These are phyloP conservation scores for Colletes collaris DNA, from an alignment of 2,888 invertebrate genomes.

Conservation along the genomic window DNA sequence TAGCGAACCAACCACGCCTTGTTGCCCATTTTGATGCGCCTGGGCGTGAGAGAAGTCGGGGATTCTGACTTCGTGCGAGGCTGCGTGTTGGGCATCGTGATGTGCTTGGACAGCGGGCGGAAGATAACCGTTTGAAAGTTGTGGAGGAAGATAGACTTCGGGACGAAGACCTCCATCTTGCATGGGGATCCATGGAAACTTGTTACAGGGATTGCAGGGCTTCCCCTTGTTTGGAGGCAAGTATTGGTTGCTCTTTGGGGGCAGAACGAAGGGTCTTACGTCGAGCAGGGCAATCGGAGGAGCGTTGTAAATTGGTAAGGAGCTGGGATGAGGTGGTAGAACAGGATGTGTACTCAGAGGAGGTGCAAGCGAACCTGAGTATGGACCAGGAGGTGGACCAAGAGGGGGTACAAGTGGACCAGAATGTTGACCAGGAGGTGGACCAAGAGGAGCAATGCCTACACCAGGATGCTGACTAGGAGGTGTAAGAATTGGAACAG, in stretches of 20 bases:
- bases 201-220: slow-evolving; percentile 91
- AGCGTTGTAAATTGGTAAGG: slow-evolving; percentile 18
- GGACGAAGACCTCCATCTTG: background rate
- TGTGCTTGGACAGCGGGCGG: slow-evolving; percentile 11
- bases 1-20: slow-evolving; percentile 83
- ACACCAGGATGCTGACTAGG: background rate
- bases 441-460: too few species aligned
- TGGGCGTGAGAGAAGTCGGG: slow-evolving; percentile 69
- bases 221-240: slow-evolving; percentile 80
- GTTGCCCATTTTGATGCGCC: slow-evolving; percentile 16
- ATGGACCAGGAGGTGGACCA: slow-evolving; percentile 52
- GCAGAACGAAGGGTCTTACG: slow-evolving; percentile 54
- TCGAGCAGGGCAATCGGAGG: slow-evolving; percentile 44
- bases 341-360: background rate
- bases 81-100: slow-evolving; percentile 49
- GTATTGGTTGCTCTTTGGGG: slow-evolving; percentile 54
- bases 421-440: slow-evolving; percentile 1
- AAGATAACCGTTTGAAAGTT: slow-evolving; percentile 27
- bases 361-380: background rate
- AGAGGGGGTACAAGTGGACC: background rate
- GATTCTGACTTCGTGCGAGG: slow-evolving; percentile 67
- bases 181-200: slow-evolving; percentile 91
- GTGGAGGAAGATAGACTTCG: background rate
- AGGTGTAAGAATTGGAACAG: slow-evolving; percentile 2
- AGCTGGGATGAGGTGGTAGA: slow-evolving; percentile 5